These are phyloP conservation scores for Epinotia demarniana DNA, from an alignment of 2,888 invertebrate genomes.

Conservation along the genomic window DNA sequence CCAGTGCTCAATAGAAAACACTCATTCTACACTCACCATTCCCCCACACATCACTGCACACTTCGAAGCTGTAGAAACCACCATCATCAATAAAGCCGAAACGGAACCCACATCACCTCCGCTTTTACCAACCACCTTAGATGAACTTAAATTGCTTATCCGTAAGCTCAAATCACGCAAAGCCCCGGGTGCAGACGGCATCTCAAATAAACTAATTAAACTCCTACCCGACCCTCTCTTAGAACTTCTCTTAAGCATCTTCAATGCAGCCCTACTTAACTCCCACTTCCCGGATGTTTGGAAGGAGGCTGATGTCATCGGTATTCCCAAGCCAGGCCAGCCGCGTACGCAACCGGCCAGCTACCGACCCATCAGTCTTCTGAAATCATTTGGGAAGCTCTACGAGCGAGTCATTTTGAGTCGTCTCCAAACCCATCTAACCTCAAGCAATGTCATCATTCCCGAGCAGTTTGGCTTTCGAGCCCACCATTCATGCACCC, in stretches of 20 bases:
- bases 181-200: not conserved
- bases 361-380: not conserved
- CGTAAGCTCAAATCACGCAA: not conserved
- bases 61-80: no score
- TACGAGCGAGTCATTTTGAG: not conserved
- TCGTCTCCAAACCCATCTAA: not conserved
- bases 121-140: not conserved
- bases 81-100: fast-evolving
- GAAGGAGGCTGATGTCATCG: not conserved
- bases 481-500: not conserved
- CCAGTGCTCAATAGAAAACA: not conserved
- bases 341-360: not conserved
- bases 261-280: not conserved
- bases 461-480: constrained; percentile 6
- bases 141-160: not conserved
- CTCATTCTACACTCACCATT: fast-evolving
- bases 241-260: fast-evolving
- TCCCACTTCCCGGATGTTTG: not conserved
- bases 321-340: not conserved
- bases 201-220: not conserved
- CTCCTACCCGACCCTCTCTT: fast-evolving
- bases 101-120: fast-evolving
- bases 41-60: no score
- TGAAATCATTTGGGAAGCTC: not conserved
- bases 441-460: not conserved